Evolutionary conservation across 2,797 vertebrate species (phyloP), one percentile per base, ranked within the genome.

Genomic region (Oophaga sylvatica): DNA sequence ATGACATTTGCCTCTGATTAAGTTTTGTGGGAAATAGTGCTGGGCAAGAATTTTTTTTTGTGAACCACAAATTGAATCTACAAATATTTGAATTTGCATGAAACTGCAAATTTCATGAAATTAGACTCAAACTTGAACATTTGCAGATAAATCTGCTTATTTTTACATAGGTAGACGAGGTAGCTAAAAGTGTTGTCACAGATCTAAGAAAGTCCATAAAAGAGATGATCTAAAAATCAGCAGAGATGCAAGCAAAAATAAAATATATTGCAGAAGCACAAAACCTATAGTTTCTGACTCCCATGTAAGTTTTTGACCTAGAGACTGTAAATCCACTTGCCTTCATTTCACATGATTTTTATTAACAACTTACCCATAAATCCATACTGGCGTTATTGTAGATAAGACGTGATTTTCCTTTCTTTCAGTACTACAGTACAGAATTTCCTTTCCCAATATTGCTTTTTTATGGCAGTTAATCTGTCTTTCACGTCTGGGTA

Each of bases 401-500:
- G 62, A 81, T 81, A 65, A 48, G 62, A 9, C 9, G 1, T 48
- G 60, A 48, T 81, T 65, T 80, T 26, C 11, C 35, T 65, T 81
- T 48, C 35, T 84, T 62, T 65, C 71, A 31, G 29, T 22, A n/a
- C 10, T 83, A 22, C 29, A 41, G 48, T 83, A 22, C 56, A 41
- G 48, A 45, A 84, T 75, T 57, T 48, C 5, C 26, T 60, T 71
- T 35, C 80, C 20, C 82, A 59, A 53, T 83, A 35, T 20, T 83
- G 67, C 53, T 60, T 73, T 84, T 75, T 60, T 60, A 22, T 75
- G 56, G 15, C 35, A 62, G 80, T 81, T 81, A 75, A 83, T 84
- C 70, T 60, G 56, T 84, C 70, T 84, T 84, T 84, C 70, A 84
- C 45, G 71, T 71, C 41, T 85, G 29, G 60, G n/a, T 85, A 76